phyloP scores from a whole-genome alignment of 2,113 vertebrate species.

The Catharus fuscescens region DNA sequence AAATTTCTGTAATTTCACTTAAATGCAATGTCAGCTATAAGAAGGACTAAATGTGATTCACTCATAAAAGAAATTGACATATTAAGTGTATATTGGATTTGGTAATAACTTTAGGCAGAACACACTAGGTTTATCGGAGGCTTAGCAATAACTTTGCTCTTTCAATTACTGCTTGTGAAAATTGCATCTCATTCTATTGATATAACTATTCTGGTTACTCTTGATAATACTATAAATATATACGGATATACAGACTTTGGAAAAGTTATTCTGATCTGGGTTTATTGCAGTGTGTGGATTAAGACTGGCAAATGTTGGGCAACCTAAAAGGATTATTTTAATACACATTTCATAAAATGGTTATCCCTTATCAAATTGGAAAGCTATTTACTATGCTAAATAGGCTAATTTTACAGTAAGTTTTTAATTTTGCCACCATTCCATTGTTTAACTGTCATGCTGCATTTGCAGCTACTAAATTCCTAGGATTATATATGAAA shows the following conservation, averaged over 20 bases:
- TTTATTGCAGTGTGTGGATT: background rate
- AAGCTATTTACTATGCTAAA: constrained; percentile 14
- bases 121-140: background rate
- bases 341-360: background rate
- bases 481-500: background rate
- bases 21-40: background rate
- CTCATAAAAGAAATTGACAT: background rate
- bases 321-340: constrained; percentile 12
- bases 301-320: background rate
- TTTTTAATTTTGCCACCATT: constrained; percentile 28
- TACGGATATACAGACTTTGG: background rate
- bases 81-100: background rate
- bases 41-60: background rate
- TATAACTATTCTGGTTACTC: background rate
- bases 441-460: background rate
- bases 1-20: background rate
- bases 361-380: constrained; percentile 12
- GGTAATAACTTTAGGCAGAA: background rate
- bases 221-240: background rate
- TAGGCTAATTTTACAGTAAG: background rate
- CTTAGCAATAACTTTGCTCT: background rate
- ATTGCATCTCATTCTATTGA: background rate
- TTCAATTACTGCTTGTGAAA: constrained; percentile 17
- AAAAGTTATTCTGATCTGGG: background rate
- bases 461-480: background rate